Evolutionary conservation across 2,113 vertebrate genomes (phyloP).

Genomic region (Scomber colias): DNA sequence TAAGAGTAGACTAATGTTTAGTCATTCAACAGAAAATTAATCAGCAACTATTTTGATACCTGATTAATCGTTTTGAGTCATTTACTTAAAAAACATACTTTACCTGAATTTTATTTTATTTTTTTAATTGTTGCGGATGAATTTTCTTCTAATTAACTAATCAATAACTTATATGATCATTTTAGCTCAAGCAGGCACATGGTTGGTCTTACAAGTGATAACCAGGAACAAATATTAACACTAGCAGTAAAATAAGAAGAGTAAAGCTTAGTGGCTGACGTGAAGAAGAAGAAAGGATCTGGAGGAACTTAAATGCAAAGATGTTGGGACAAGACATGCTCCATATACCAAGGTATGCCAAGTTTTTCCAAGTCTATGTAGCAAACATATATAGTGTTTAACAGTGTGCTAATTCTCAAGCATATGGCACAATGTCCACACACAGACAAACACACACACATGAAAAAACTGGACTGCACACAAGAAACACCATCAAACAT

Average conservation of each 20-base stretch:
- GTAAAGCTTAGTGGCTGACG: background rate
- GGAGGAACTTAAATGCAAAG: slow-evolving; percentile 10
- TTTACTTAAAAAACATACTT: too few relatives aligned
- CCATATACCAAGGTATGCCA: background rate
- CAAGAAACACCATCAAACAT: slow-evolving; percentile 54
- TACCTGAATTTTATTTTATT: too few relatives aligned
- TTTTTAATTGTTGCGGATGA: too few relatives aligned
- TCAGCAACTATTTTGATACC: too few relatives aligned
- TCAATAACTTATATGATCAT: too few relatives aligned
- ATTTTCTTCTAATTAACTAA: too few relatives aligned
- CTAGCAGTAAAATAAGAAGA: too few relatives aligned
- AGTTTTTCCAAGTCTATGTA: slow-evolving; percentile 21
- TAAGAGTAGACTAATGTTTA: too few relatives aligned
- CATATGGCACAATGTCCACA: slow-evolving; percentile 28
- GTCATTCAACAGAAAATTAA: too few relatives aligned
- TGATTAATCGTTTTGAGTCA: too few relatives aligned
- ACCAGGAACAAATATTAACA: background rate
- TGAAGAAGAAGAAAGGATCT: slow-evolving; percentile 10
- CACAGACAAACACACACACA: slow-evolving; percentile 7
- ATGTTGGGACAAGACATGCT: slow-evolving; percentile 2
- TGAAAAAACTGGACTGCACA: slow-evolving; percentile 38
- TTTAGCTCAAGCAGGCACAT: too few relatives aligned
- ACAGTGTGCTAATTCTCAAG: slow-evolving; percentile 10
- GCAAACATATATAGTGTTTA: slow-evolving; percentile 23
- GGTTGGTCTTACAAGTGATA: background rate